Evolutionary conservation across 2,797 vertebrate genomes (phyloP).

Genomic region (Neosalanx taihuensis): DNA sequence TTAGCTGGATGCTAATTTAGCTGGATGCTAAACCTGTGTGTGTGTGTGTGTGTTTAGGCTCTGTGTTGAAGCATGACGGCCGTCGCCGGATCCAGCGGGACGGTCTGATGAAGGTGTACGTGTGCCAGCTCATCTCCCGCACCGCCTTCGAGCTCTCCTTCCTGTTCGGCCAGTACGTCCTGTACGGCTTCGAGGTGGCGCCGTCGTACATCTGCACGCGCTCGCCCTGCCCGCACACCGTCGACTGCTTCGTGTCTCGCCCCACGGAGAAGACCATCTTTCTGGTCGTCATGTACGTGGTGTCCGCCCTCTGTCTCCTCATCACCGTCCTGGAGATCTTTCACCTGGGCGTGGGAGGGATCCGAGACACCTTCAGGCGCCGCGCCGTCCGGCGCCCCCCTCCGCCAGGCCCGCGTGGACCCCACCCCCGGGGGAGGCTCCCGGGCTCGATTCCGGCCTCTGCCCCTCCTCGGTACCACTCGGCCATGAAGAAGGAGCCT

Average conservation of each 20-base stretch:
- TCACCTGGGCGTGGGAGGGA: slow-evolving; percentile 77
- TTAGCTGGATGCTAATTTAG: too few relatives aligned
- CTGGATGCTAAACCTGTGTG: too few relatives aligned
- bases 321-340: slow-evolving; percentile 82
- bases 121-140: slow-evolving; percentile 81
- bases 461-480: slow-evolving; percentile 80
- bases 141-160: slow-evolving; percentile 78
- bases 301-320: slow-evolving; percentile 81
- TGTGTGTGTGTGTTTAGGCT: slow-evolving; percentile 16
- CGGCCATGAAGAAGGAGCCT: slow-evolving; percentile 72
- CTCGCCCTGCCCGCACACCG: slow-evolving; percentile 81
- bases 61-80: slow-evolving; percentile 75
- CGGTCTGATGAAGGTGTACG: slow-evolving; percentile 86
- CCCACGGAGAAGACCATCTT: slow-evolving; percentile 92
- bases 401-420: background rate
- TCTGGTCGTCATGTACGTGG: slow-evolving; percentile 84
- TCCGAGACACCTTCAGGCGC: slow-evolving; percentile 74
- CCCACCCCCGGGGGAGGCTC: slow-evolving; percentile 26
- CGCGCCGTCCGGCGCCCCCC: slow-evolving; percentile 19
- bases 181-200: slow-evolving; percentile 82
- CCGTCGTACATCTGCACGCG: slow-evolving; percentile 80
- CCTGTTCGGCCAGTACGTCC: slow-evolving; percentile 82
- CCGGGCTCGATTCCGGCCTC: slow-evolving; percentile 52
- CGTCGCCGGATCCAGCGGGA: slow-evolving; percentile 82
- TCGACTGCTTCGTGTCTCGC: slow-evolving; percentile 88